Conservation (phyloP, 2,797 vertebrate genomes). For the Morelia viridis region DNA sequence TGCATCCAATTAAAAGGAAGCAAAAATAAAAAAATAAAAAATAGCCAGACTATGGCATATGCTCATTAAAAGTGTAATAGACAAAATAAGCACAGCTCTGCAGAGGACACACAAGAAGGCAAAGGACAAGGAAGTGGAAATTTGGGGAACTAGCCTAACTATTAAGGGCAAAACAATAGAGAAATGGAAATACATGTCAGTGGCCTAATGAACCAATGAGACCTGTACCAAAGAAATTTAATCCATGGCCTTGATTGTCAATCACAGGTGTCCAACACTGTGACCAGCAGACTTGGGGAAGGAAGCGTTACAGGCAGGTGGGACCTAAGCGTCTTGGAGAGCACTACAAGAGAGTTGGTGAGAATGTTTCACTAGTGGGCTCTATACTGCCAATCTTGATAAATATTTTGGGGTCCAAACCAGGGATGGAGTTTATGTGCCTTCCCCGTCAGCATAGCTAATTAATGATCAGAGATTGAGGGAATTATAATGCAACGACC, state of each 20-base stretch:
- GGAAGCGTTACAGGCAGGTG: neutral
- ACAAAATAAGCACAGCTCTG: neutral
- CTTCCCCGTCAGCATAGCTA: neutral
- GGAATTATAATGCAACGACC: neutral
- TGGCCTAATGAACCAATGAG: neutral
- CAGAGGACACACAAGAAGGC: neutral
- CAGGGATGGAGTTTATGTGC: neutral
- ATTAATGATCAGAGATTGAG: neutral
- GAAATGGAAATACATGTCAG: neutral
- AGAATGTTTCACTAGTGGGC: neutral
- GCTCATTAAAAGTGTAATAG: neutral
- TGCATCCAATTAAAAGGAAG: neutral
- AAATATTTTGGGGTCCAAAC: neutral
- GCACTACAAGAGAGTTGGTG: neutral
- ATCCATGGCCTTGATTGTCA: neutral
- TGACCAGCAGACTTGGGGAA: neutral
- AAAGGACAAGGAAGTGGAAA: neutral
- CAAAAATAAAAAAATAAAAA: neutral
- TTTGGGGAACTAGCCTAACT: neutral
- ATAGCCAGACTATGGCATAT: neutral
- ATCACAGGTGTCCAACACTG: neutral
- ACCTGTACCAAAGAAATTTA: neutral
- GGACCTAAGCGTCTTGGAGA: neutral
- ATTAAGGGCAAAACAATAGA: neutral
- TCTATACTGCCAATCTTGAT: neutral